A percentile compares a stretch with the other conserved stretches of the same genome.
phyloP scores from a whole-genome alignment of 2,113 vertebrate species.

The Pomatostomus ruficeps region DNA sequence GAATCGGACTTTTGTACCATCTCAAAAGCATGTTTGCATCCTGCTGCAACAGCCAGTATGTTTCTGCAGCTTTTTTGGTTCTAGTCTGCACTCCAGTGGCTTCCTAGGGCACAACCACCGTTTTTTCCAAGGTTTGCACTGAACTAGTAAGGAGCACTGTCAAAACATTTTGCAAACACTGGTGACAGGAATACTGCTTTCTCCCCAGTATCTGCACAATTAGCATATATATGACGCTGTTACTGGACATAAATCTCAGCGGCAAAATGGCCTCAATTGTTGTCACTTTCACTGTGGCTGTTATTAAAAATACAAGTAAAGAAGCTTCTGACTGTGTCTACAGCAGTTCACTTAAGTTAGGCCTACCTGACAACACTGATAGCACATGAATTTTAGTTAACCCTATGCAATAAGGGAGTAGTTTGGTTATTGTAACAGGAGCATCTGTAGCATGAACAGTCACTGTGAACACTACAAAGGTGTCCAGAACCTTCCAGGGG shows the following conservation, averaged over 20 bases:
- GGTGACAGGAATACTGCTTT: neutral
- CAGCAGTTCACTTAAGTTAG: neutral
- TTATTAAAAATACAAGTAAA: neutral
- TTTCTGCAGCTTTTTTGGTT: neutral
- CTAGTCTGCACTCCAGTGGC: constrained; percentile 54
- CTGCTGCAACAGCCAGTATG: neutral
- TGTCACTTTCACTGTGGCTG: neutral
- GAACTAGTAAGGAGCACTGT: neutral
- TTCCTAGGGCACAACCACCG: neutral
- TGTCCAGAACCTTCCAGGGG: neutral
- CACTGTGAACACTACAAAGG: neutral
- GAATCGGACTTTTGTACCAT: neutral
- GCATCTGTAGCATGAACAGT: neutral
- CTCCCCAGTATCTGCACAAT: neutral
- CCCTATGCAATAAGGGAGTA: neutral
- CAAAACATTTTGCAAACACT: neutral
- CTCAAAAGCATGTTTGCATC: neutral
- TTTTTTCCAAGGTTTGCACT: neutral
- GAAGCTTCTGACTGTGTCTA: neutral
- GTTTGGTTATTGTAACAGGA: neutral
- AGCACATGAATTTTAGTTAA: neutral
- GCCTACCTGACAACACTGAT: neutral
- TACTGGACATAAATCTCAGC: neutral
- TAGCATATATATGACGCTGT: neutral
- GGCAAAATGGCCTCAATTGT: neutral